Evolutionary conservation across 2,888 invertebrate species (phyloP), one percentile per base, ranked within the genome.

Genomic region (Eledona agricola): DNA sequence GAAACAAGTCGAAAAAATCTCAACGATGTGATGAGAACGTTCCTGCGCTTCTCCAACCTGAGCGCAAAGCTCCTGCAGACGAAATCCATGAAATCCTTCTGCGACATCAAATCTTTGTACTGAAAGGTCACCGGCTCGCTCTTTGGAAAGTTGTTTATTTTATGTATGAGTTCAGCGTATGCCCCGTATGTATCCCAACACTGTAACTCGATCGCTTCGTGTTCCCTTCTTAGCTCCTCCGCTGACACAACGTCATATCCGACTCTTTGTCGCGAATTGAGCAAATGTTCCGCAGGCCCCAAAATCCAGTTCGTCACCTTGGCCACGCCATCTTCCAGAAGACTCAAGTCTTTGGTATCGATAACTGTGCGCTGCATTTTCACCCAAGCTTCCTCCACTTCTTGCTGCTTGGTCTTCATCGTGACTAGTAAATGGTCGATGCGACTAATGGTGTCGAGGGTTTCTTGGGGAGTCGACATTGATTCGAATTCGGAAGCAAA

Each of bases 71-170:
- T 88, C 49, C 88, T 82, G 64, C 88, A 89, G 0, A 90, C 86
- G 54, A 88, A 89, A 75, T 90, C 88, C 88, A 91, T 90, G 70
- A 90, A 90, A 69, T 90, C 89, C 55, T 86, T 80, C 66, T 89
- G 88, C 1, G 88, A 85, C 54, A 83, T 77, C 32, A 91, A 75
- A 72, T 89, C 88, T 66, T 81, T 81, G 26, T 81, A 80, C 26
- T 77, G 77, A 16, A 66, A 54, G 4, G 66, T 69, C 25, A 69
- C 37, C 40, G 68, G 73, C 32, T 77, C 79, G 31, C 76, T 75
- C 20, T 78, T 76, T 1, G 82, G 77, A 47, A 87, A 76, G 29
- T 78, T 78, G 34, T 86, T 85, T 37, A 89, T 86, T 73, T 85
- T 84, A 70, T 90, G 88, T 5, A 89, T 78, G 28, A 90, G 72